phyloP scores from a whole-genome alignment of 2,888 invertebrate genomes.

The Philaethria dido region DNA sequence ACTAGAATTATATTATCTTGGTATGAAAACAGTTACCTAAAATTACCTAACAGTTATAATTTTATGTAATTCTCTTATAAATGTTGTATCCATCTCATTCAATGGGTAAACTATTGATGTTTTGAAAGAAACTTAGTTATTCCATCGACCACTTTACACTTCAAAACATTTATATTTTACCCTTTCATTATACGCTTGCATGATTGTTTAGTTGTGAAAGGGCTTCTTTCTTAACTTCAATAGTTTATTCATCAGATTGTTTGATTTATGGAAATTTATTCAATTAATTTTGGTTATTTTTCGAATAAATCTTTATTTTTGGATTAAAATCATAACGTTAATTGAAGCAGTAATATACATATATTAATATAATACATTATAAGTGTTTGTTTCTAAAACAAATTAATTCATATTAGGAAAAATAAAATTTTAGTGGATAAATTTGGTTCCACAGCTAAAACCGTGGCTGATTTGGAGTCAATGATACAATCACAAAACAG shows the following conservation, averaged over 20 bases:
- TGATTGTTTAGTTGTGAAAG: conserved; percentile 72
- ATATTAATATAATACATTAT: background rate
- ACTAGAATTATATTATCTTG: background rate
- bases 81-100: conserved; percentile 48
- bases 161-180: conserved; percentile 83
- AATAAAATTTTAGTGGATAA: conserved; percentile 48
- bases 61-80: conserved; percentile 11
- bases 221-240: conserved; percentile 80
- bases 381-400: background rate
- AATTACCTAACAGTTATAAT: background rate
- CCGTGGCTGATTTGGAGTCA: conserved; percentile 94
- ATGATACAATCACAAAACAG: conserved; percentile 95
- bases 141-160: conserved; percentile 48
- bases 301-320: too few species aligned
- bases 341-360: too few species aligned
- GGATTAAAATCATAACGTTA: background rate
- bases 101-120: conserved; percentile 84
- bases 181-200: conserved; percentile 81
- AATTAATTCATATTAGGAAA: conserved; percentile 1
- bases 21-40: conserved; percentile 2
- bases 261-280: conserved; percentile 47
- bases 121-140: conserved; percentile 63
- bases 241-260: conserved; percentile 89
- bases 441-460: conserved; percentile 89
- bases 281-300: background rate